Base-by-base conservation (phyloP, 1,140 invertebrate species). In the Ptiloglossa arizonensis region DNA sequence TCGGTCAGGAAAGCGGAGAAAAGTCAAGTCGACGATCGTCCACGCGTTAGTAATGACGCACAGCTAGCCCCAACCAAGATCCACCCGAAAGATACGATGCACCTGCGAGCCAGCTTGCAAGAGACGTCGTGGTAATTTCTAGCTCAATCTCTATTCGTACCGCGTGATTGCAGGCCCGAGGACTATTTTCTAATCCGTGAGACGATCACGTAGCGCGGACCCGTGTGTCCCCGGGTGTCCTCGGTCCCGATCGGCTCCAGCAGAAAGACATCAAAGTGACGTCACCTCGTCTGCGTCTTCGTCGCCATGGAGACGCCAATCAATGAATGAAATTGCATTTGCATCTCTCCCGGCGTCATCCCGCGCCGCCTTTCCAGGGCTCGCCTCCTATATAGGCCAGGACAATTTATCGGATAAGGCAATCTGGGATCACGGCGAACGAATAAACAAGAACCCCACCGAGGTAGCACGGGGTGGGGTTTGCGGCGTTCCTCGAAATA, bases 241-340 rank as follows among this genome's bases (percentile, higher is more conserved):
- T 13, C 0, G 52, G 17, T 6, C 27, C 1, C n/a, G n/a, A n/a
- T 22, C 32, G 13, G 0, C 17, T 17, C 1, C 11, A 70, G 52
- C n/a, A 67, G 27, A 81, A 56, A 78, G 62, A 80, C 63, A 63
- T 59, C 29, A 79, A 75, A 85, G 27, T 82, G 56, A 71, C 63
- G 56, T 67, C 67, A 52, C 5, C 64, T 56, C 68, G 68, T 77
- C 67, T 57, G 44, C 56, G 68, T 82, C 54, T 79, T 50, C 27
- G 86, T 88, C 68, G 75, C 75, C 79, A 76, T 81, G 66, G 70
- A 78, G 64, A 87, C 86, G 79, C 71, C 85, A 85, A 88, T 88
- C 86, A 85, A 81, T 79, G 85, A 87, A 85, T 78, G 83, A 82
- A 88, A 87, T 87, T 85, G 82, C 84, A 87, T 88, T 86, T 88